Conservation (phyloP, 2,797 vertebrate species). For the Natrix natrix region DNA sequence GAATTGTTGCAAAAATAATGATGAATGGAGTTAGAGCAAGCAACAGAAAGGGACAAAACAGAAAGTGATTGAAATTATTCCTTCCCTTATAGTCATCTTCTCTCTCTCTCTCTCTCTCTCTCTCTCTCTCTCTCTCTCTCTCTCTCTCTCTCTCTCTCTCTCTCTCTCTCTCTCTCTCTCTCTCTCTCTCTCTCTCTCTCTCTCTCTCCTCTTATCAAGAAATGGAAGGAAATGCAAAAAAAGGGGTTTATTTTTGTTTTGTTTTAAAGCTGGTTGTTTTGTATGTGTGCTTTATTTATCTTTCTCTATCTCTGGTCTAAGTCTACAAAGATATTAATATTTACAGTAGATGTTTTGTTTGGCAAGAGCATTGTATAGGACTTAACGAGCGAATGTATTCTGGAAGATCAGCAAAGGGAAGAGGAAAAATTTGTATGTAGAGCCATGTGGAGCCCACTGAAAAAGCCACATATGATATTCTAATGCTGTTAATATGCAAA, state of each 20-base stretch:
- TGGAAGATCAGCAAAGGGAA: not conserved
- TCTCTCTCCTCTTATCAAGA: not conserved
- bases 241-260: not conserved
- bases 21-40: not conserved
- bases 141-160: too few relatives aligned
- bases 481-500: not conserved
- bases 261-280: not conserved
- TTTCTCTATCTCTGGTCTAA: not conserved
- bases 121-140: too few relatives aligned
- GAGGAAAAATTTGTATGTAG: not conserved
- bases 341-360: not conserved
- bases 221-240: not conserved
- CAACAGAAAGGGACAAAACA: not conserved
- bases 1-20: not conserved
- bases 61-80: not conserved
- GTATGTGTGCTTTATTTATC: not conserved
- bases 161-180: too few relatives aligned
- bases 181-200: too few relatives aligned
- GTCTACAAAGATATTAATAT: not conserved
- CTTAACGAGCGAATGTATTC: not conserved
- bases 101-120: not conserved
- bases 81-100: not conserved
- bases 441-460: not conserved
- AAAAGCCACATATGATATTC: not conserved
- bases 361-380: not conserved